Evolutionary conservation across 2,888 invertebrate genomes (phyloP).

Genomic region (Netelia fuscicornis): DNA sequence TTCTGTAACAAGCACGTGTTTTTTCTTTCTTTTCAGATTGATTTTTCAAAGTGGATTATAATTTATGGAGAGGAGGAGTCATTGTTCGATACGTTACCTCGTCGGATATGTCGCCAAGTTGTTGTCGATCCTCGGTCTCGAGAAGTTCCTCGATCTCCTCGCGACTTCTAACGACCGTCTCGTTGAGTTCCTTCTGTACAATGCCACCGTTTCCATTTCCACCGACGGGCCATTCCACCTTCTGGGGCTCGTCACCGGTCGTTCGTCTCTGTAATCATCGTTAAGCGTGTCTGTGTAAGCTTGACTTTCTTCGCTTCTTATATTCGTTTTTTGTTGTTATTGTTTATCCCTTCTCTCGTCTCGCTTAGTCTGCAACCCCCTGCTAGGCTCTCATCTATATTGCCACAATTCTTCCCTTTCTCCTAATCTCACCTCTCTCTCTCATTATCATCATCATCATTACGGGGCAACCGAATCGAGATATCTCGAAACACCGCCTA

Average conservation of each 20-base stretch:
- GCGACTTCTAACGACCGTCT: conserved; percentile 91
- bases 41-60: too few species aligned
- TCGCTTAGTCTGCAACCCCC: neutral
- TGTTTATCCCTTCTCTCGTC: neutral
- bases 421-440: neutral
- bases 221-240: conserved; percentile 73
- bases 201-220: conserved; percentile 87
- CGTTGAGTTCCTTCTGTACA: conserved; percentile 92
- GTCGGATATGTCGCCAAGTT: conserved; percentile 94
- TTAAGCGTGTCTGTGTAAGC: conserved; percentile 21
- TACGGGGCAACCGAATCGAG: conserved; percentile 47
- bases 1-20: too few species aligned
- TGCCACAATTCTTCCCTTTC: neutral
- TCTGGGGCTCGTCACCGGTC: conserved; percentile 84
- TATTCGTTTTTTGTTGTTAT: neutral
- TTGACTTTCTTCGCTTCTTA: conserved; percentile 32
- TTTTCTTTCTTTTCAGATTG: too few species aligned
- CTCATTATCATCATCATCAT: conserved; percentile 28
- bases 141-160: conserved; percentile 93
- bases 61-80: too few species aligned
- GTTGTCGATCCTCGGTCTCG: conserved; percentile 94
- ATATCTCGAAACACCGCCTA: conserved; percentile 57
- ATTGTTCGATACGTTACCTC: conserved; percentile 86
- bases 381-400: neutral
- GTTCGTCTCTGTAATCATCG: conserved; percentile 85